Percentiles rank a stretch among this genome's conserved stretches.
Conservation (phyloP, 1,140 invertebrate genomes). For the Drosophila willistoni region DNA sequence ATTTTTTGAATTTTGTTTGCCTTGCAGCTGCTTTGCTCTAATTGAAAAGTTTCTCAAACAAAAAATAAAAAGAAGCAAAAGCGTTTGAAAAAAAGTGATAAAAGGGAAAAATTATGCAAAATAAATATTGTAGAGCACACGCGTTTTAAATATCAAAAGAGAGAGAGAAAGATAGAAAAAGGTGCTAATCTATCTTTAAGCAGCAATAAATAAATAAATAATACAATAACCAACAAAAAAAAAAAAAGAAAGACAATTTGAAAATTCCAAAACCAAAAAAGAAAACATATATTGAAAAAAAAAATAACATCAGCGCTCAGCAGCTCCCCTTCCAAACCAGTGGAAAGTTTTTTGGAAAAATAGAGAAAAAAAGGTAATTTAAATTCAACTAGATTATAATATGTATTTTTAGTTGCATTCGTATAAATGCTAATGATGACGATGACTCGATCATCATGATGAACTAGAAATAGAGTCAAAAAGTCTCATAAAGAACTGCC, state of each 20-base stretch:
- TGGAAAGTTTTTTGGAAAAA: slow-evolving; percentile 60
- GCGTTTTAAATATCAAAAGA: slow-evolving; percentile 36
- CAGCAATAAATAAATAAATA: slow-evolving; percentile 26
- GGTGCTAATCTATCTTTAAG: slow-evolving; percentile 72
- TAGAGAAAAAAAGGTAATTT: slow-evolving; percentile 48
- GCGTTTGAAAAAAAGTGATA: slow-evolving; percentile 50
- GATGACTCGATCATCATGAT: slow-evolving; percentile 18
- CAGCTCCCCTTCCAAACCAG: slow-evolving; percentile 6
- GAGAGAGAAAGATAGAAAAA: slow-evolving; percentile 26
- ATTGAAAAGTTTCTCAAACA: slow-evolving; percentile 24
- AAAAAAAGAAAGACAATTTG: slow-evolving; percentile 22
- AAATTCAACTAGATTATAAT: slow-evolving; percentile 18
- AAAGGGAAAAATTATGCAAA: slow-evolving; percentile 52
- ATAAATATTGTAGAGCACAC: slow-evolving; percentile 58
- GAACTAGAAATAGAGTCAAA: slow-evolving; percentile 54
- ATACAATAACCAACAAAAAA: slow-evolving; percentile 14
- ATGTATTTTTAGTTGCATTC: slow-evolving; percentile 74
- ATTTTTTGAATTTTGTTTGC: slow-evolving; percentile 10
- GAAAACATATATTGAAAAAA: neutral
- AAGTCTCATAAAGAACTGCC: slow-evolving; percentile 63
- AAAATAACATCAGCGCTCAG: too few relatives aligned
- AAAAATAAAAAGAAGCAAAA: slow-evolving; percentile 9
- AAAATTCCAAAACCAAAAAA: slow-evolving; percentile 26
- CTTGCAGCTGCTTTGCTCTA: slow-evolving; percentile 35
- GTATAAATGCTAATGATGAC: slow-evolving; percentile 9